Percentiles rank a stretch among this genome's conserved stretches.
Conservation (phyloP, 2,113 vertebrate species). For the Sylvilagus bachmani region DNA sequence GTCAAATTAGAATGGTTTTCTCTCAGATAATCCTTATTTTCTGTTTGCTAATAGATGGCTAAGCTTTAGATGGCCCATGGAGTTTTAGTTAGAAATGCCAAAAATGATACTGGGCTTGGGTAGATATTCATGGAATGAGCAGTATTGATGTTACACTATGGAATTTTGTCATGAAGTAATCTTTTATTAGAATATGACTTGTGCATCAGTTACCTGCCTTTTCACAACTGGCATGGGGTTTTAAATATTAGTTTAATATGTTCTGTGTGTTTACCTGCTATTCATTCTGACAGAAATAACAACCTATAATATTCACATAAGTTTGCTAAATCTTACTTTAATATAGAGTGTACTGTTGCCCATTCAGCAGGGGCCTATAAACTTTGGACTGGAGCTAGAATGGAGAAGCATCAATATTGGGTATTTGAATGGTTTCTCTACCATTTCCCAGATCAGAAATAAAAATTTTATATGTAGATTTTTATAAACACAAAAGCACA, state of each 20-base stretch:
- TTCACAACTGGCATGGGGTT: not conserved
- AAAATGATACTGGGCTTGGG: not conserved
- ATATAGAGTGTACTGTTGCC: not conserved
- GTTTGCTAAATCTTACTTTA: constrained; percentile 35
- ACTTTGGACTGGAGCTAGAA: not conserved
- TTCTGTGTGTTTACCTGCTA: not conserved
- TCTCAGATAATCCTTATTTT: not conserved
- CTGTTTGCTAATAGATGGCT: not conserved
- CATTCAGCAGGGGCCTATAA: not conserved
- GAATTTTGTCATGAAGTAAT: not conserved
- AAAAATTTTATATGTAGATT: constrained; percentile 10
- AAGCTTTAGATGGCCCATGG: not conserved
- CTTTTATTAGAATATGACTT: not conserved
- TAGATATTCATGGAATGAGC: not conserved
- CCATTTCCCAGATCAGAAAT: not conserved
- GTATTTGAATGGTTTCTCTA: not conserved
- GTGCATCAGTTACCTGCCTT: not conserved
- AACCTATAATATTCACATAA: constrained; percentile 3
- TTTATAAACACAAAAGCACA: not conserved
- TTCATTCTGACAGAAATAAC: constrained; percentile 13
- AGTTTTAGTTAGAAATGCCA: not conserved
- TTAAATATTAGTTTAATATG: constrained; percentile 42
- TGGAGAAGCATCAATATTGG: not conserved
- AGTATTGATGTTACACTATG: not conserved
- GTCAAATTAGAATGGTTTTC: not conserved